A percentile compares a stretch with the other conserved stretches of the same genome.
phyloP scores from a whole-genome alignment of 2,888 invertebrate species.

The Lycaena phlaeas region DNA sequence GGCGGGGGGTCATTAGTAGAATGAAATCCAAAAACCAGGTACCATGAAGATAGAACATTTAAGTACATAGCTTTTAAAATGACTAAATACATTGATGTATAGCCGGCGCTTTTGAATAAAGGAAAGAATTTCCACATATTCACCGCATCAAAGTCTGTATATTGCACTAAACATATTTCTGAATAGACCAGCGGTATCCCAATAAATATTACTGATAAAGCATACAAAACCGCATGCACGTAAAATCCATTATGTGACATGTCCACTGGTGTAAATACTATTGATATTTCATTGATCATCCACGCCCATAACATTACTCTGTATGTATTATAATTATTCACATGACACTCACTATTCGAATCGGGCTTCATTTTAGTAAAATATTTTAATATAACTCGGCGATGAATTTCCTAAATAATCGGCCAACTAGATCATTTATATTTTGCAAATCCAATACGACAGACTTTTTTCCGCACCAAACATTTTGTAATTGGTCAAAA shows the following conservation, averaged over 20 bases:
- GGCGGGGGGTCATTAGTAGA: constrained; percentile 45
- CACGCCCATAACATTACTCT: constrained; percentile 45
- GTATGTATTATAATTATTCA: constrained; percentile 43
- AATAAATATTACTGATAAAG: constrained; percentile 36
- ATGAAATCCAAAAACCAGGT: constrained; percentile 45
- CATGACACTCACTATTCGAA: constrained; percentile 30
- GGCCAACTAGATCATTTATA: too few species aligned
- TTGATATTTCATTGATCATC: constrained; percentile 50
- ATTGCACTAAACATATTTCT: constrained; percentile 55
- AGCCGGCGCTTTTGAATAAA: constrained; percentile 43
- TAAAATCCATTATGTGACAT: constrained; percentile 47
- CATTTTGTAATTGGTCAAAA: too few species aligned
- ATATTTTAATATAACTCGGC: neutral
- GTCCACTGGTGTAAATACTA: constrained; percentile 35
- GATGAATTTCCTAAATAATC: too few species aligned
- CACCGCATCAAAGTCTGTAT: constrained; percentile 44
- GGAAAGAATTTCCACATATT: constrained; percentile 56
- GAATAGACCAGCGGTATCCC: constrained; percentile 56
- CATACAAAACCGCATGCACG: constrained; percentile 31
- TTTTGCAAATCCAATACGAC: too few species aligned
- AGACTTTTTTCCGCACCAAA: too few species aligned
- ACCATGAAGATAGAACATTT: constrained; percentile 45
- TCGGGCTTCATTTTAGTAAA: constrained; percentile 20
- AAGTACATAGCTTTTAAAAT: constrained; percentile 40
- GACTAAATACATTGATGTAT: constrained; percentile 37